Evolutionary conservation across 2,113 vertebrate genomes (phyloP).

Genomic region (Protomyctophum bolini): DNA sequence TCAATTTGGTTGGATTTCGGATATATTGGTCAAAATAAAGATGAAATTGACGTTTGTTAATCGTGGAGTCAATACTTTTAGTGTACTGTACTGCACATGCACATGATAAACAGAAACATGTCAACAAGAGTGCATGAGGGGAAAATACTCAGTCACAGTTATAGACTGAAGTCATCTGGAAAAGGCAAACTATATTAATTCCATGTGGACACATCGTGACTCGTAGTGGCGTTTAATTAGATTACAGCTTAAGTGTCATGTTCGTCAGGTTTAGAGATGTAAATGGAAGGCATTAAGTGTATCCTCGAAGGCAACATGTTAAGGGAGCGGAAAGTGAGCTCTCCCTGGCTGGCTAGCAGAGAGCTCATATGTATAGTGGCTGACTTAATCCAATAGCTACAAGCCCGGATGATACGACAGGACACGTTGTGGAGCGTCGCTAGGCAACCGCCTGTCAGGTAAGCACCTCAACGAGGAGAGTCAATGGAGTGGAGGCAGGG

Average conservation of each 20-base stretch:
- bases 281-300: slow-evolving; percentile 64
- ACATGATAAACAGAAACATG: slow-evolving; percentile 38
- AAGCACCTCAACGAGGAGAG: no score
- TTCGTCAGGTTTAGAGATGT: slow-evolving; percentile 72
- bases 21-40: slow-evolving; percentile 3
- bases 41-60: no score
- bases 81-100: slow-evolving; percentile 32
- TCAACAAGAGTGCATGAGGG: slow-evolving; percentile 28
- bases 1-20: slow-evolving; percentile 9
- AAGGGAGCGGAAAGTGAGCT: slow-evolving; percentile 43
- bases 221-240: slow-evolving; percentile 61
- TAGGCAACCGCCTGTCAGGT: no score
- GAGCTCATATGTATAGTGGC: slow-evolving; percentile 33
- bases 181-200: slow-evolving; percentile 55
- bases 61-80: no score
- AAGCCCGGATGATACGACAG: slow-evolving; percentile 13
- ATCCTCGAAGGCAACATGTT: slow-evolving; percentile 40
- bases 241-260: slow-evolving; percentile 68
- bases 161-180: slow-evolving; percentile 30
- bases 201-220: slow-evolving; percentile 53
- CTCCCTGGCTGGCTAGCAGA: slow-evolving; percentile 21
- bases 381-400: slow-evolving; percentile 58
- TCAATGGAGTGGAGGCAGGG: no score
- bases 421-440: not conserved
- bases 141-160: slow-evolving; percentile 16